Evolutionary conservation across 2,113 vertebrate species (phyloP), one percentile per base, ranked within the genome.

Genomic region (Sorex araneus): DNA sequence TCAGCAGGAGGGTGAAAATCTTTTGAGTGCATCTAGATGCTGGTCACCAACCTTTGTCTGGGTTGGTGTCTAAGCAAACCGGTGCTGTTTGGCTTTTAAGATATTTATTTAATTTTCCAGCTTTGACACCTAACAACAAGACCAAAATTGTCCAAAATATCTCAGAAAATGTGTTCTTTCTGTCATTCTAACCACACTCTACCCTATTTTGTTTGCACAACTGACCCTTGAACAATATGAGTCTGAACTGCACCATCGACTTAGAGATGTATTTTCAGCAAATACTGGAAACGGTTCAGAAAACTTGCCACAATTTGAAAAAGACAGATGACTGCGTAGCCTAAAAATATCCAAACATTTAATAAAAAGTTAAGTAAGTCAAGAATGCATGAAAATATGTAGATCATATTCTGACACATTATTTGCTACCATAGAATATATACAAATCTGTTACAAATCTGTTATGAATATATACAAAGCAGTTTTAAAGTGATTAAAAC

Each of bases 1-100:
- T 7, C 27, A 28, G 36, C 21, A 45, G 71, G 25, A 73, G 40
- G 43, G 50, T 0, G 2, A 32, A 2, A 1, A 7, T 32, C 10
- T 30, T 19, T 36, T n/a, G 1, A 18, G 1, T 0, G 43, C 47
- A 13, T 45, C 11, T 2, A 43, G 32, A 34, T 7, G 47, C 12
- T 60, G 47, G 0, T 47, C 30, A 76, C 23, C 8, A 25, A 36
- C 19, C 60, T 78, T 74, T 43, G 34, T 16, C 82, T 47, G 86
- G 76, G 57, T 60, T 57, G 84, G 21, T 8, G 23, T 32, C 6
- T 8, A 6, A 70, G 4, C 0, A 1, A 8, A 6, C 23, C 32
- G 11, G 36, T 28, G 21, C 11, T 64, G 45, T 66, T 87, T 76
- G 25, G 10, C 57, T 64, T 74, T 43, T 8, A 75, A 71, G 47